Evolutionary conservation across 2,888 invertebrate species (phyloP), one percentile per base, ranked within the genome.

Genomic region (Leptopilina drosophilae): DNA sequence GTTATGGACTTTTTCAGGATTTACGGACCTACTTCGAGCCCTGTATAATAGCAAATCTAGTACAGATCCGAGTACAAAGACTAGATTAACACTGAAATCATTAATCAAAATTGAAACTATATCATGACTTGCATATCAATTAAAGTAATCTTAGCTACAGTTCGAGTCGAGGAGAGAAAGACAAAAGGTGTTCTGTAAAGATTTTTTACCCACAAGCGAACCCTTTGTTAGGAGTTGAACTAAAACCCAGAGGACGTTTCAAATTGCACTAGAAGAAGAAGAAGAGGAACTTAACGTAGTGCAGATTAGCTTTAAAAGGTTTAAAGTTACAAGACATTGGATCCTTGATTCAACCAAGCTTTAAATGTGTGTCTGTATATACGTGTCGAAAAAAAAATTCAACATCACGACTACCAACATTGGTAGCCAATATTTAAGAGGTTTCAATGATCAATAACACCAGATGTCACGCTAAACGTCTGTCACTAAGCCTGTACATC

Each of bases 311-410:
- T 49, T 85, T 84, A 84, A 83, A 84, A 85, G 83, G 86, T 87
- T 87, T 89, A 86, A 82, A 85, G 85, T 88, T 89, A 86, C 87
- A 81, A 82, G 88, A 87, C 84, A 88, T 84, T 82, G 82, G 85
- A 86, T 81, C 82, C 81, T 80, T 66, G 78, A 62, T 62, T 62
- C 64, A 76, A 62, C 56, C 77, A 78, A 15, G 42, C 62, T 62
- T 62, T 20, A 62, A 69, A 66, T 77, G 66, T 82, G 82, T 82
- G 82, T 81, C 82, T 83, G 83, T 77, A 49, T 49, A 9, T 82
- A 81, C 82, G 81, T 82, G 85, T 82, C 12, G 12, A 64, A 0
- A 80, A 78, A 80, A 78, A 80, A 79, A 79, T 65, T 33, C 77
- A 56, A 81, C 81, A 83, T 64, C 81, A 81, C 81, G 82, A 80